phyloP scores from a whole-genome alignment of 2,797 vertebrate genomes.

The Toxotes lorentzi region DNA sequence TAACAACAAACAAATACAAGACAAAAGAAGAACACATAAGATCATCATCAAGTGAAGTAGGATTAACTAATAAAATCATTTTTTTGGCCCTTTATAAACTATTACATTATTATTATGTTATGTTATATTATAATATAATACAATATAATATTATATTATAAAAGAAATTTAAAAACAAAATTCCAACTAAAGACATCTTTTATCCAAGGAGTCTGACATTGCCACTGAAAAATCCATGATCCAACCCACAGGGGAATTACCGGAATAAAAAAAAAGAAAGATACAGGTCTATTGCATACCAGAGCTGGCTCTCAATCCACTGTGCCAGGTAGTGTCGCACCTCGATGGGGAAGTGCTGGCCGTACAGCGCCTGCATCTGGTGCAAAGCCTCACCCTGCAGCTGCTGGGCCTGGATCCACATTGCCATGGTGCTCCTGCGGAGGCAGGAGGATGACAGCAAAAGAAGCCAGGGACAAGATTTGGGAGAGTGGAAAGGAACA shows the following conservation, averaged over 20 bases:
- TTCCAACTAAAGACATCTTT: not conserved
- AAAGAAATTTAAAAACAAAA: not conserved
- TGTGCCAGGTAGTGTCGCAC: conserved; percentile 96
- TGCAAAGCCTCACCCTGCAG: conserved; percentile 93
- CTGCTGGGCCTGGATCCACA: conserved; percentile 98
- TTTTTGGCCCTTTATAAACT: not conserved
- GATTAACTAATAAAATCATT: too few relatives aligned
- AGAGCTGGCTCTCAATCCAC: conserved; percentile 94
- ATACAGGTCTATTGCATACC: conserved; percentile 81
- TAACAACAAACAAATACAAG: too few relatives aligned
- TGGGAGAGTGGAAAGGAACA: not conserved
- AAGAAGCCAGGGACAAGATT: not conserved
- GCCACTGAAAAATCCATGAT: not conserved
- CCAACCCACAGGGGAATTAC: not conserved
- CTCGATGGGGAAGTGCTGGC: conserved; percentile 97
- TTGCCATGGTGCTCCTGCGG: conserved; percentile 86
- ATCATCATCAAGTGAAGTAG: too few relatives aligned
- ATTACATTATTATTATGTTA: too few relatives aligned
- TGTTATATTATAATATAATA: too few relatives aligned
- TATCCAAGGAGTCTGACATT: not conserved
- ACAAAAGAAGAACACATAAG: too few relatives aligned
- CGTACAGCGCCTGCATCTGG: conserved; percentile 95
- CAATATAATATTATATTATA: not conserved
- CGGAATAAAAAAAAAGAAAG: not conserved
- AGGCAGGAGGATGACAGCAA: not conserved